Base-by-base conservation (phyloP, 2,888 invertebrate genomes). In the Pogonocherus hispidulus region DNA sequence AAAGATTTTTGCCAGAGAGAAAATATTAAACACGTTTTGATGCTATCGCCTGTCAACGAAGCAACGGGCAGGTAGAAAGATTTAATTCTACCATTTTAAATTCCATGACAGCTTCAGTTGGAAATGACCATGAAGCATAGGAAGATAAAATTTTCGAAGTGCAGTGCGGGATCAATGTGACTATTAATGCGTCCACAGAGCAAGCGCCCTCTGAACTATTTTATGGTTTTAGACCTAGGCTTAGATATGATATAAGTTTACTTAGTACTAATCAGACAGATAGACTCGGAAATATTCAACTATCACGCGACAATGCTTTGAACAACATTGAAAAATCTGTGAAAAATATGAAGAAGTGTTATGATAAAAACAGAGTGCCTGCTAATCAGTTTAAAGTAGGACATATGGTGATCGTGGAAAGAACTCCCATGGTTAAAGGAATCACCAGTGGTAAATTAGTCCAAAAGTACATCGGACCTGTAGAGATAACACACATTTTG, bases 41-140 rank as follows among this genome's bases (percentile, higher is more conserved):
- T 35, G 56, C 64, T 2, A 27, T 56, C 4, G 56, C 64, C 23
- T 14, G 44, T 19, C 41, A 56, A 20, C 19, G 55, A 49, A 64
- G 64, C 23, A 64, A 64, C 6, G 64, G 64, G 3, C 64, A 64
- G 20, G 64, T 64, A 2, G 63, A 63, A 44, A 37, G 63, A 14
- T 63, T 22, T 16, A 63, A 63, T 47, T 16, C 9, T 14, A 47
- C 60, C 6, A 46, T 41, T 9, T 37, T 56, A 41, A 56, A 19
- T 20, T 19, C 51, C 14, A n/a, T 63, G 27, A 35, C 37, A 3
- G 37, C 63, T 11, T 1, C 23, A 4, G 52, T 63, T 22, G 32
- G 16, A 18, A 52, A 27, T 3, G 11, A 63, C 1, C 51, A 63
- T 32, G 32, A 35, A 19, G n/a, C 9, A 35, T 63, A 52, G 63